Evolutionary conservation across 92 coral and sea anemone species (phyloP), one percentile per base, ranked within the genome.

Genomic region (Zoanthus sansibaricus): DNA sequence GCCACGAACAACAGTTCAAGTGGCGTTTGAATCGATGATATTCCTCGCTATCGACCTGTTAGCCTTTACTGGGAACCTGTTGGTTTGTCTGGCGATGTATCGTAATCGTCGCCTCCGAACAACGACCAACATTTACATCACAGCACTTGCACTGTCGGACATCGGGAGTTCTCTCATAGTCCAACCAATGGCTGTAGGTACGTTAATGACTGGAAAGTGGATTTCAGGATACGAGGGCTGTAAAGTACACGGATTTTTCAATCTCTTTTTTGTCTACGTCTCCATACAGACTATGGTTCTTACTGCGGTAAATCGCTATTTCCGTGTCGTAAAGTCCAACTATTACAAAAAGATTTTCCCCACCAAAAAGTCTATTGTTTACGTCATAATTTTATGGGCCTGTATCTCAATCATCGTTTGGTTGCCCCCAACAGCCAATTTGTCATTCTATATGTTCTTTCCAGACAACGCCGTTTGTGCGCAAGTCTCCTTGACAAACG

Each of bases 401-500:
- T 66, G 74, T 3, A 80, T 80, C 17, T 80, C 85, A 9, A 15
- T 80, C 18, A 68, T 80, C 0, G 85, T 80, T 11, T 80, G 85
- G 85, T 80, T 80, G 9, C 85, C 85, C 4, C 85, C 85, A 42
- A 62, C 85, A 12, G 85, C 85, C 30, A 80, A 80, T 9, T 30
- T 46, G 75, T 80, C 85, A 0, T 66, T 80, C 2, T 80, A 80
- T 37, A 80, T 80, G 85, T 80, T 80, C 51, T 80, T 80, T 21
- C 73, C 85, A 15, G 75, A 80, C 48, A 80, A 80, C 46, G 85
- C 85, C 44, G 85, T 80, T 5, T 80, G 85, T 25, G 85, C 85
- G 3, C 85, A 80, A 47, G 85, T 80, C 13, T 80, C 85, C 11
- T 42, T 80, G 59, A 2, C 67, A 46, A 80, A 42, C 62, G 85